Evolutionary conservation across 2,113 vertebrate genomes (phyloP).

Genomic region (Leptocoma aspasia): DNA sequence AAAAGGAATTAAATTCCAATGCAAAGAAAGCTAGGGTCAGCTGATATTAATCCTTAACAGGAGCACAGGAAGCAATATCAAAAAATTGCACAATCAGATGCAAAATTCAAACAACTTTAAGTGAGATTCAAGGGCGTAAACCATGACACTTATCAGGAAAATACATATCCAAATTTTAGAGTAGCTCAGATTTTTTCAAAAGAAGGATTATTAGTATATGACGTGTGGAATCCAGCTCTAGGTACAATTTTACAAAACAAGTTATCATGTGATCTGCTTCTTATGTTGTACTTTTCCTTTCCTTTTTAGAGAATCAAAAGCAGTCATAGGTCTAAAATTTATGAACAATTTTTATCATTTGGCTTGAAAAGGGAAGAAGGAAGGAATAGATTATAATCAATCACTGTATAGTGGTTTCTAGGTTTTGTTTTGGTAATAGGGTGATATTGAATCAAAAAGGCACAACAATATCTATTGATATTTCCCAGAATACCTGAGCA

Average conservation of each 20-base stretch:
- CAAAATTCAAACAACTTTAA: neutral
- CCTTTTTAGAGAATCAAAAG: neutral
- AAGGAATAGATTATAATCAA: neutral
- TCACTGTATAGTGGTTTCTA: neutral
- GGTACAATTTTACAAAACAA: neutral
- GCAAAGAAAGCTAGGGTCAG: neutral
- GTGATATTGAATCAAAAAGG: neutral
- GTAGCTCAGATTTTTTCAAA: neutral
- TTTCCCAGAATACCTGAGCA: neutral
- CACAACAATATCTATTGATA: neutral
- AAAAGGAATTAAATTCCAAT: neutral
- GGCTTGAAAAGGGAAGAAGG: neutral
- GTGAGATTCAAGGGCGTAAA: neutral
- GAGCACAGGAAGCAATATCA: neutral
- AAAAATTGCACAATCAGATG: neutral
- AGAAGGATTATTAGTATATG: neutral
- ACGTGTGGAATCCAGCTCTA: neutral
- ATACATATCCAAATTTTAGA: neutral
- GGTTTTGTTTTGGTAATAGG: neutral
- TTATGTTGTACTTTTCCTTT: neutral
- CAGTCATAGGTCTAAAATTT: rapidly evolving
- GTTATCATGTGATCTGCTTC: neutral
- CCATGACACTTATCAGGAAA: neutral
- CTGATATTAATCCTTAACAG: neutral
- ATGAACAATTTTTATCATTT: neutral